Evolutionary conservation across 2,113 vertebrate genomes (phyloP).

Genomic region (Podilymbus podiceps): DNA sequence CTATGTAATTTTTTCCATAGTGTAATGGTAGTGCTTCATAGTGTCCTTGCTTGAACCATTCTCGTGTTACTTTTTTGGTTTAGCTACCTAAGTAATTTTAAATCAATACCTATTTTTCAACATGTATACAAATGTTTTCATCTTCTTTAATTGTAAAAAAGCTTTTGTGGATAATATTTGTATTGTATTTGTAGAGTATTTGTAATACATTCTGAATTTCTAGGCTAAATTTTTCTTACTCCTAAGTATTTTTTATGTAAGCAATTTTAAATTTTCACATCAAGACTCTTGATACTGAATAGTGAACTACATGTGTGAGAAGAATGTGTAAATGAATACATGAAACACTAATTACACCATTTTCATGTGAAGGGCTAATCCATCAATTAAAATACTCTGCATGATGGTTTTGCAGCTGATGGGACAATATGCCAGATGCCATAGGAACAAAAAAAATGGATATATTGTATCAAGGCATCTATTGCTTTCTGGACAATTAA

Average conservation of each 20-base stretch:
- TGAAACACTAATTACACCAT: background rate
- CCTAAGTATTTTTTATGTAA: background rate
- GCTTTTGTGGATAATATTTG: background rate
- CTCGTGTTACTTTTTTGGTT: background rate
- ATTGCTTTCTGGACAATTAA: background rate
- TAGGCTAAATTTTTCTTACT: background rate
- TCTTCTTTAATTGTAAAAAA: background rate
- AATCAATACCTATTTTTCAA: background rate
- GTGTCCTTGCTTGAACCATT: background rate
- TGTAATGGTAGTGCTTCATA: background rate
- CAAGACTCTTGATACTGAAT: background rate
- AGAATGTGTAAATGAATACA: background rate
- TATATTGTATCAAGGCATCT: background rate
- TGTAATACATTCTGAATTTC: background rate
- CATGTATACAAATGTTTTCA: background rate
- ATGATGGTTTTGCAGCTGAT: background rate
- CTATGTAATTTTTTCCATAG: background rate
- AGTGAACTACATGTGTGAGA: background rate
- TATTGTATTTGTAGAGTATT: background rate
- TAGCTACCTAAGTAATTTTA: background rate
- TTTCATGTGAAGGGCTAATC: background rate
- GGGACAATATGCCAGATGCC: background rate
- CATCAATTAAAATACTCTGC: background rate
- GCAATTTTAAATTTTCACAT: background rate
- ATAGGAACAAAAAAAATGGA: background rate